Percentiles rank a stretch among this genome's conserved stretches.
These are phyloP conservation scores for Uromys caudimaculatus DNA, from an alignment of 2,797 vertebrate genomes.

Conservation along the genomic window DNA sequence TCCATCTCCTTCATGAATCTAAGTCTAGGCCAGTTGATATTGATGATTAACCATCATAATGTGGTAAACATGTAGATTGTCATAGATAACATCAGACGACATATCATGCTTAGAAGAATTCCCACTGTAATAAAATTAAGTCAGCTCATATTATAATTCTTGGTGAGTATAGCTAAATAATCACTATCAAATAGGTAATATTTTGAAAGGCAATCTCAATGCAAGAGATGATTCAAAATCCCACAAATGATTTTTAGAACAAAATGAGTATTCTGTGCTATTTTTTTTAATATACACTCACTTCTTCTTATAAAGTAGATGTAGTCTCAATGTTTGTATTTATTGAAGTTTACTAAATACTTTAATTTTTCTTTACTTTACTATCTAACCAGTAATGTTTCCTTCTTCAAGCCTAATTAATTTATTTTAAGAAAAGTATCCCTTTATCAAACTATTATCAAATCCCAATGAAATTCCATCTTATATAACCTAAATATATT, in stretches of 20 bases:
- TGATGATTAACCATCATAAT: background rate
- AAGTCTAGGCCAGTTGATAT: background rate
- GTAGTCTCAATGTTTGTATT: background rate
- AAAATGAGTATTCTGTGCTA: background rate
- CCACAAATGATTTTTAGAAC: background rate
- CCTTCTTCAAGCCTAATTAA: background rate
- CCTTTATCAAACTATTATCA: background rate
- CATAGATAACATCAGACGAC: background rate
- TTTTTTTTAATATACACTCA: background rate
- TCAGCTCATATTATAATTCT: background rate
- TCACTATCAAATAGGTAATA: background rate
- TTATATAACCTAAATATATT: background rate
- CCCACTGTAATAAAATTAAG: background rate
- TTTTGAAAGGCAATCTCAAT: background rate
- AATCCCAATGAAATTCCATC: background rate
- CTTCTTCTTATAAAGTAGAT: background rate
- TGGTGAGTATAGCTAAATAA: background rate
- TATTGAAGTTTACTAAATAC: background rate
- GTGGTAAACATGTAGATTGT: background rate
- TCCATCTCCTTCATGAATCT: background rate
- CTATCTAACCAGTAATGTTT: background rate
- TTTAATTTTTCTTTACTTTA: background rate
- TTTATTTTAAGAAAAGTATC: background rate
- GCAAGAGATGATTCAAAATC: background rate
- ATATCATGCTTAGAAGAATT: background rate